Evolutionary conservation across 2,888 invertebrate species (phyloP), one percentile per base, ranked within the genome.

Genomic region (Kryphioiulus occultus): DNA sequence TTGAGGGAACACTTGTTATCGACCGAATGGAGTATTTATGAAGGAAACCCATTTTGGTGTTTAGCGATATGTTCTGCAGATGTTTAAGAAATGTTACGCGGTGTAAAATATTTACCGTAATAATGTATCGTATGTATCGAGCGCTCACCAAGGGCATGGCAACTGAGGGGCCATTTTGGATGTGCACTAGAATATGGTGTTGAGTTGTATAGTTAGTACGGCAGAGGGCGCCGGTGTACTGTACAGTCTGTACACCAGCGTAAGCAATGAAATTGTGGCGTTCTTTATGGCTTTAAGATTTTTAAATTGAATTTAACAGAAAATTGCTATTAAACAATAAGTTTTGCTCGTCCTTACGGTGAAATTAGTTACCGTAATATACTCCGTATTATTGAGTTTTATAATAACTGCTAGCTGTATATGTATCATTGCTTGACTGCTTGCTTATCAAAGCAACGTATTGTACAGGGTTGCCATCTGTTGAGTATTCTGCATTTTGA

Each of bases 21-120:
- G 68, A 68, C 68, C 68, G 26, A 26, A 68, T 68, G 68, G 68
- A 26, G 26, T 68, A 68, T 68, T 26, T 68, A 68, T 68, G 68
- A n/a, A 68, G n/a, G n/a, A 68, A 68, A 12, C 68, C 68, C 68
- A 68, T 68, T 68, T 68, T 26, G 68, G 68, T 68, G n/a, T 68
- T 68, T 68, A 68, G 68, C 68, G 68, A 68, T 68, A 59, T 59
- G 59, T 59, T 59, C 59, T 59, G 59, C 59, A 59, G n/a, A 68
- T 68, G 26, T 68, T 68, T 68, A 68, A 68, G 68, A 68, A 68
- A 68, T 68, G 68, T 68, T 68, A 68, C 26, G 26, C 12, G 68
- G 5, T 68, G n/a, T 26, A n/a, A 68, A 26, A 68, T 68, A 68
- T 68, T 68, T 68, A 68, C 68, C 68, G n/a, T n/a, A n/a, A n/a